Percentiles rank a stretch among this genome's conserved stretches.
Conservation (phyloP, 1,140 invertebrate genomes). For the Philaenus spumarius region DNA sequence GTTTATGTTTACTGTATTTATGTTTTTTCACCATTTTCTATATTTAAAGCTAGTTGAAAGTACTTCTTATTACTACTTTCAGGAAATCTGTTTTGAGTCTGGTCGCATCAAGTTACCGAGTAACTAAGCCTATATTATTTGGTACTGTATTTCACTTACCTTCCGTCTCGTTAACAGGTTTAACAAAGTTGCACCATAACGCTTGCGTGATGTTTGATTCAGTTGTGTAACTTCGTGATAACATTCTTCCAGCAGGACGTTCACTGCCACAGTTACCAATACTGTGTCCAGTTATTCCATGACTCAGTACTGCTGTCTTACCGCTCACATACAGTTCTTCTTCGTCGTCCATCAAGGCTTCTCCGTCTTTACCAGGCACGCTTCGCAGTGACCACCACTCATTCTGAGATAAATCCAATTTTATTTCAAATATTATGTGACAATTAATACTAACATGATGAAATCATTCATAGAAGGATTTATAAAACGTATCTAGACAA, state of each 20-base stretch:
- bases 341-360: conserved; percentile 44
- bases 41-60: too few species aligned
- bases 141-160: too few species aligned
- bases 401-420: conserved; percentile 32
- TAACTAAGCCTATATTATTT: too few species aligned
- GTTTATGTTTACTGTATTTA: too few species aligned
- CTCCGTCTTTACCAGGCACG: conserved; percentile 26
- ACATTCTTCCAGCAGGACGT: conserved; percentile 35
- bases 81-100: too few species aligned
- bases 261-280: conserved; percentile 24
- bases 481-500: too few species aligned
- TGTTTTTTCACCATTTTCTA: too few species aligned
- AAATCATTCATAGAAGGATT: too few species aligned
- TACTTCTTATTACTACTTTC: too few species aligned
- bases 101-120: too few species aligned
- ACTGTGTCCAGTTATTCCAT: conserved; percentile 31
- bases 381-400: conserved; percentile 67
- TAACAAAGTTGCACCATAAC: conserved; percentile 67
- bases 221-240: conserved; percentile 68
- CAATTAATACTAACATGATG: too few species aligned
- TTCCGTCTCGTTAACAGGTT: conserved; percentile 41
- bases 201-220: conserved; percentile 75
- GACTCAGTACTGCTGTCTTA: conserved; percentile 65
- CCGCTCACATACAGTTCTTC: conserved; percentile 87
- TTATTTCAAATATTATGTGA: too few species aligned